Evolutionary conservation across 2,888 invertebrate genomes (phyloP), one percentile per base, ranked within the genome.

Genomic region (Euspilapteryx auroguttella): DNA sequence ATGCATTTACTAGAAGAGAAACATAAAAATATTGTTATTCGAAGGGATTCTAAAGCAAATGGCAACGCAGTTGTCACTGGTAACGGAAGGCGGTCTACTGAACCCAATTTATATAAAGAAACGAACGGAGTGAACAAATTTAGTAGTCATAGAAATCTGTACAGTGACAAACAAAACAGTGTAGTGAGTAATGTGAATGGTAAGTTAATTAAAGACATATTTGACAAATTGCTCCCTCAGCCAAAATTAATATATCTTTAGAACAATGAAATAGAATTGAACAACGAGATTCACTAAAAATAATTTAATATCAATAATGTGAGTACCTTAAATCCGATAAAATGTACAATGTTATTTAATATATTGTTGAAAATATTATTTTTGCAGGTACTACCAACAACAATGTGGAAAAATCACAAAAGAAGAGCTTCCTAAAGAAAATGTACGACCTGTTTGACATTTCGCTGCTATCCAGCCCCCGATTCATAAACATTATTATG

Each of bases 401-500:
- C n/a, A n/a, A n/a, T n/a, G n/a, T n/a, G n/a, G n/a, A n/a, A n/a
- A n/a, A n/a, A n/a, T n/a, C n/a, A n/a, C n/a, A n/a, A n/a, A n/a
- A n/a, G n/a, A n/a, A n/a, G n/a, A n/a, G 17, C 8, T 6, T 17
- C 17, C 8, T 17, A 5, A 48, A 25, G 28, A 68, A 68, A 47
- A 32, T 73, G 9, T 62, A 58, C 30, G 64, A 65, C 25, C 44
- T 83, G 15, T 79, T 86, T 49, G 86, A 85, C 38, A 68, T 87
- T 30, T 78, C 82, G 21, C 55, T 87, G 6, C 49, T 87, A 6
- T 69, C 73, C 14, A 85, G 83, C 47, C 64, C 78, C 1, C 63
- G 79, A 3, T 87, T 86, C 45, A 57, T 84, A 35, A 85, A 84
- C 44, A 80, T 87, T 14, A 78, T 84, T 28, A 58, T 85, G 21